Evolutionary conservation across 2,888 invertebrate genomes (phyloP), one percentile per base, ranked within the genome.

Genomic region (Thecocarcelia acutangulata): DNA sequence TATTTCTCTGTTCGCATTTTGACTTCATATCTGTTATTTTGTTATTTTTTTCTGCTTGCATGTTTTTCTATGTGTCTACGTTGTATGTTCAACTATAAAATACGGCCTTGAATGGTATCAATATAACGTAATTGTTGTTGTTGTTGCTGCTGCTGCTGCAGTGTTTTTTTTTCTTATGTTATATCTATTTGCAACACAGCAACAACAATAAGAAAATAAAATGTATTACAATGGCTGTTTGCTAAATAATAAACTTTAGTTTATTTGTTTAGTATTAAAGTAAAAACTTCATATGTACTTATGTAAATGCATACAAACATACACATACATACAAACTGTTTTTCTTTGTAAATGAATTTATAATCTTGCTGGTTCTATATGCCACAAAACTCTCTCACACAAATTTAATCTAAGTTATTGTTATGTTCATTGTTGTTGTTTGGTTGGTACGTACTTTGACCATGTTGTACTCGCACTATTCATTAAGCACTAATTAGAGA

Each of bases 61-160:
- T 61, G 61, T 37, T 61, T 69, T 70, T 75, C 63, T 80, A 76
- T 80, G 70, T 72, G 63, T 70, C 77, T 78, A 64, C 64, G 50
- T 79, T 79, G 73, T 59, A 70, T 61, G 69, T 46, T 63, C 58
- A 59, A 70, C 54, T 54, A 78, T 75, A 73, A 79, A 78, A 74
- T 70, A 73, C 84, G 86, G 85, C 85, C 86, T 88, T 88, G 88
- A 86, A 84, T 85, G 85, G 85, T 87, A 85, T 73, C 85, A 85
- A 84, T 85, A 86, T 74, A 77, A 78, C 82, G 54, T 61, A 78
- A 68, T 76, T 72, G 69, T 77, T 75, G 61, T 77, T 72, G 54
- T 19, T 69, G 33, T 21, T 61, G 50, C 21, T 66, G 54, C 8
- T 61, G 50, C 21, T 66, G 54, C 8, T 33, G 13, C 21, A 11